Evolutionary conservation across 2,113 vertebrate species (phyloP).

Genomic region (Cisticola juncidis): DNA sequence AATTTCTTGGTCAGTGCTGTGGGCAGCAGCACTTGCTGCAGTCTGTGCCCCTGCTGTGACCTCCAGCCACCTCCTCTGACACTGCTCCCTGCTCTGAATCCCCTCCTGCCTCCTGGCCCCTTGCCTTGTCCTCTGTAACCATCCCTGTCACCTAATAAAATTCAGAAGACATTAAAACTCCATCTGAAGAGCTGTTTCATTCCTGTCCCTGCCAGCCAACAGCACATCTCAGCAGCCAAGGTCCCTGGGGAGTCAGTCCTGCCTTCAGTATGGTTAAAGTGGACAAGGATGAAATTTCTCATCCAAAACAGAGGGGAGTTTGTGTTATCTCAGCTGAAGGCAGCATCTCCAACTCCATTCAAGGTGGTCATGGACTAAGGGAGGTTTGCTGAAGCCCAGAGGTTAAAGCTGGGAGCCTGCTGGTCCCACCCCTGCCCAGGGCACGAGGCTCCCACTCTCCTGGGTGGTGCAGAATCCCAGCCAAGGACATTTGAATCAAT

Average conservation of each 20-base stretch:
- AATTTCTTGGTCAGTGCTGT: accelerated
- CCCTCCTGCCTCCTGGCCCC: neutral
- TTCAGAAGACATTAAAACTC: neutral
- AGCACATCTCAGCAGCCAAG: neutral
- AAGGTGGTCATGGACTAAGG: neutral
- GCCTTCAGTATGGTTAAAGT: neutral
- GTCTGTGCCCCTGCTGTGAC: neutral
- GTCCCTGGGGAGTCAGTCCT: neutral
- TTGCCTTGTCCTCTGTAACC: neutral
- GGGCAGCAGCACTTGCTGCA: neutral
- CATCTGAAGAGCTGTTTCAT: neutral
- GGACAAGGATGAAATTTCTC: neutral
- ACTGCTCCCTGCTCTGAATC: neutral
- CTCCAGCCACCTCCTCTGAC: neutral
- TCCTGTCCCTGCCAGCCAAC: neutral
- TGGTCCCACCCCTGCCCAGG: neutral
- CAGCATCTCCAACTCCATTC: neutral
- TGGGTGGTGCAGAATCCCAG: neutral
- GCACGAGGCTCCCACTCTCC: neutral
- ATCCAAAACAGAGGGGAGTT: neutral
- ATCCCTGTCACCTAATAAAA: neutral
- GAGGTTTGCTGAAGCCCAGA: neutral
- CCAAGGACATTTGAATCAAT: neutral
- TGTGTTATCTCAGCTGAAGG: neutral
- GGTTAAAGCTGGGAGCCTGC: neutral